Evolutionary conservation across 2,888 invertebrate species (phyloP), one percentile per base, ranked within the genome.

Genomic region (Athalia cordata): DNA sequence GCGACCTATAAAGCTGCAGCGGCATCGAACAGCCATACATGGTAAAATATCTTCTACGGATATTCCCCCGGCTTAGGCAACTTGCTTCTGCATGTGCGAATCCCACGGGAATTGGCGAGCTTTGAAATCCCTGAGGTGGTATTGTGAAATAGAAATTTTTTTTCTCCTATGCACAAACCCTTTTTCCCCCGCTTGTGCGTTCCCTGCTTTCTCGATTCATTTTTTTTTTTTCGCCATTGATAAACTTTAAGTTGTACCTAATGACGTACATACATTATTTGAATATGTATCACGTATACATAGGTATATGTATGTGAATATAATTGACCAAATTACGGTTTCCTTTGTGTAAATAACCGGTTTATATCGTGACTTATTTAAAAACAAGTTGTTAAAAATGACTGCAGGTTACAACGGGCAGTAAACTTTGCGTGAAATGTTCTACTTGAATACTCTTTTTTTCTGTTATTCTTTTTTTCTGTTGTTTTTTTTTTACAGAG

Each of bases 71-170:
- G 68, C 52, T 68, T 68, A 55, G 43, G 15, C 9, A 15, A 43
- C 57, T 52, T 70, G 50, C n/a, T 70, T 70, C 45, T 57, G 70
- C 70, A 55, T 70, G 55, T 55, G 70, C 57, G 5, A 5, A 52
- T 57, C 70, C 43, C 70, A 55, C 55, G 70, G 55, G 57, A 70
- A 70, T 70, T 57, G 50, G 43, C 52, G n/a, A n/a, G n/a, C 52
- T 45, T 45, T 13, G 11, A 70, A 70, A 70, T 70, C 70, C 70
- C 13, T n/a, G 6, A 9, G 52, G 70, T 15, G n/a, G 43, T 11
- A n/a, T 70, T 70, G 70, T 55, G 29, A 57, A n/a, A 55, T 49
- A 15, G 43, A 43, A 43, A 29, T 13, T n/a, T 55, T 55, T 62
- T 62, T 62, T 61, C 13, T n/a, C 15, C 55, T 7, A 4, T 9